Evolutionary conservation across 2,797 vertebrate species (phyloP).

Genomic region (Melanogrammus aeglefinus): DNA sequence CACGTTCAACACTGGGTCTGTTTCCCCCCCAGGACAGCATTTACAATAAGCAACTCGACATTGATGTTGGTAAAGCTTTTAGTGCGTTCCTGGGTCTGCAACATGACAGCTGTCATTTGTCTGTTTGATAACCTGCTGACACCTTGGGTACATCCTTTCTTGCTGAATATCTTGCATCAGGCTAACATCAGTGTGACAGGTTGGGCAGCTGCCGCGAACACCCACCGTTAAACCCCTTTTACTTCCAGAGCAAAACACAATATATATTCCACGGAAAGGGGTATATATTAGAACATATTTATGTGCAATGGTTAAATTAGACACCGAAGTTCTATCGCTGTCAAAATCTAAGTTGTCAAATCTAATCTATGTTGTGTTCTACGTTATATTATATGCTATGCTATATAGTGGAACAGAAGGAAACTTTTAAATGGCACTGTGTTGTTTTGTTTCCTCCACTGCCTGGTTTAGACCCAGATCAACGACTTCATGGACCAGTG

Average conservation of each 20-base stretch:
- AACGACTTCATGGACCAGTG: conserved; percentile 97
- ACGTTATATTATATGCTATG: no score
- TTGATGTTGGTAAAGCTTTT: not conserved
- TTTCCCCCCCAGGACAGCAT: not conserved
- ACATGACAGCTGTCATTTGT: not conserved
- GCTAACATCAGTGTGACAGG: no score
- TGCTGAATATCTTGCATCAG: no score
- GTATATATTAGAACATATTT: not conserved
- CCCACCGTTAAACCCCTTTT: not conserved
- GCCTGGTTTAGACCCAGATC: conserved; percentile 79
- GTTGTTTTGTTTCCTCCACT: conserved; percentile 11
- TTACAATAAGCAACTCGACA: not conserved
- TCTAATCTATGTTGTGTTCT: no score
- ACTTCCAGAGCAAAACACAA: not conserved
- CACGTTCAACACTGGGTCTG: no score
- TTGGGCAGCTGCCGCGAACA: no score
- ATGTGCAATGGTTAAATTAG: not conserved
- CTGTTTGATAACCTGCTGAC: not conserved
- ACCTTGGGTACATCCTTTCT: no score
- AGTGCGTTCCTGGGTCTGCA: not conserved
- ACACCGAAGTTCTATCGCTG: not conserved
- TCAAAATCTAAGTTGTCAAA: not conserved
- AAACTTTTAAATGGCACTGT: conserved; percentile 5
- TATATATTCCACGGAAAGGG: not conserved
- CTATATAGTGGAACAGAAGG: not conserved